These are phyloP conservation scores for Drosophila stalkeri DNA, from an alignment of 2,888 invertebrate genomes.

Conservation along the genomic window DNA sequence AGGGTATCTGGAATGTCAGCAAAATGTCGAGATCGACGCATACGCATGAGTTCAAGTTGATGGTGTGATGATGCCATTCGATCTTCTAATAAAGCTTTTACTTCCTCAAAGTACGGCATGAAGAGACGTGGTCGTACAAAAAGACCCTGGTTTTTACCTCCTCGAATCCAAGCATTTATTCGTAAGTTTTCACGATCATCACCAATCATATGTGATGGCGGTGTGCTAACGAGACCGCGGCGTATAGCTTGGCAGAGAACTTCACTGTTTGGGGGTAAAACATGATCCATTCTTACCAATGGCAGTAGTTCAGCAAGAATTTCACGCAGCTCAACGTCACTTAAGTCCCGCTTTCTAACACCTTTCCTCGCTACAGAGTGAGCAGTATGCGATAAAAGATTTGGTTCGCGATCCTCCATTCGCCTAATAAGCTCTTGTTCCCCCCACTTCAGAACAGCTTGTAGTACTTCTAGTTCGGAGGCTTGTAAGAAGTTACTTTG, in stretches of 20 bases:
- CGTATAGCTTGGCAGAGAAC: slow-evolving; percentile 89
- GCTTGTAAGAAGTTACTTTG: slow-evolving; percentile 93
- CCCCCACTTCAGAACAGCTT: slow-evolving; percentile 95
- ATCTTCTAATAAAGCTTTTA: slow-evolving; percentile 94
- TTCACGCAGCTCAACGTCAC: slow-evolving; percentile 94
- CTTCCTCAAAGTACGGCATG: slow-evolving; percentile 97
- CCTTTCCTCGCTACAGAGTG: slow-evolving; percentile 94
- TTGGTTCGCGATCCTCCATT: slow-evolving; percentile 96
- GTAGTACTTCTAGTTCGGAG: slow-evolving; percentile 94
- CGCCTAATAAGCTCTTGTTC: slow-evolving; percentile 92
- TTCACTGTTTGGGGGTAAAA: slow-evolving; percentile 93
- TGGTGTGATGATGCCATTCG: slow-evolving; percentile 90
- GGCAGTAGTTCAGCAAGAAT: slow-evolving; percentile 93
- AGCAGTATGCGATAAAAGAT: slow-evolving; percentile 95
- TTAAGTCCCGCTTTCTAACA: slow-evolving; percentile 91
- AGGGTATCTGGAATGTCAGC: slow-evolving; percentile 96
- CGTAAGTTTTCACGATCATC: slow-evolving; percentile 88
- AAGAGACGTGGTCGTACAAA: slow-evolving; percentile 95
- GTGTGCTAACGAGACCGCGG: slow-evolving; percentile 91
- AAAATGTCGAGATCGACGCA: slow-evolving; percentile 90
- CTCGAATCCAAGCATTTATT: slow-evolving; percentile 92
- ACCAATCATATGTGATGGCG: slow-evolving; percentile 94
- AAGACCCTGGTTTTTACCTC: slow-evolving; percentile 89
- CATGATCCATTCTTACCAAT: slow-evolving; percentile 94
- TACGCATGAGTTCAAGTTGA: slow-evolving; percentile 90